Evolutionary conservation across 2,888 invertebrate species (phyloP), one percentile per base, ranked within the genome.

Genomic region (Phalangium opilio): DNA sequence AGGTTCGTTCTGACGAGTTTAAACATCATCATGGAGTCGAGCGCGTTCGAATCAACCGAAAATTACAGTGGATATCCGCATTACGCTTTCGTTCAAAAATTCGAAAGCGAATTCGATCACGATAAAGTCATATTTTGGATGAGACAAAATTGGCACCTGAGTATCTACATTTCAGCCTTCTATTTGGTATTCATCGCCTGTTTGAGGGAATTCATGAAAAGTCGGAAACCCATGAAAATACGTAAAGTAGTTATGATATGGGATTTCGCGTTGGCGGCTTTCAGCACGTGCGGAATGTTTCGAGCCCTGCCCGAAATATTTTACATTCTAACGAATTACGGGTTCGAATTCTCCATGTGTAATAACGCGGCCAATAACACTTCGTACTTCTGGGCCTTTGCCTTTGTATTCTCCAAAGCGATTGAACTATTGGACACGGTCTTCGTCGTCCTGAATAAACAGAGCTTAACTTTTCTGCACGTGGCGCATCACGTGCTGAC

Each of bases 171-270:
- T 64, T 76, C 83, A 55, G 85, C 84, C 55, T 73, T 83, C 57
- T 96, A 96, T 67, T 84, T 96, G 79, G 75, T 87, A 54, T 74
- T 89, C 54, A 87, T 98, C 62, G 95, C 91, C 68, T 83, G 83
- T 55, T 90, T 89, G 43, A 87, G 89, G 66, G 79, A 83, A 63
- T 82, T 82, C 63, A 98, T 98, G 96, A 81, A 84, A 65, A 79
- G 77, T 63, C 75, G 93, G 59, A 83, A 84, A 53, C 79, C 84
- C 70, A 93, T 84, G 68, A 84, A 89, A 62, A 73, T 98, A 44
- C 76, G 89, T 54, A 81, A 83, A 19, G 78, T 83, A 17, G 73
- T 98, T 48, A 81, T 83, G 57, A 65, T 86, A 56, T 98, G 96
- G 96, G 96, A 93, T 71, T 78, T 84, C 50, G 70, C 79, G 49